phyloP scores from a whole-genome alignment of 2,888 invertebrate species.

The Torymus texanus region DNA sequence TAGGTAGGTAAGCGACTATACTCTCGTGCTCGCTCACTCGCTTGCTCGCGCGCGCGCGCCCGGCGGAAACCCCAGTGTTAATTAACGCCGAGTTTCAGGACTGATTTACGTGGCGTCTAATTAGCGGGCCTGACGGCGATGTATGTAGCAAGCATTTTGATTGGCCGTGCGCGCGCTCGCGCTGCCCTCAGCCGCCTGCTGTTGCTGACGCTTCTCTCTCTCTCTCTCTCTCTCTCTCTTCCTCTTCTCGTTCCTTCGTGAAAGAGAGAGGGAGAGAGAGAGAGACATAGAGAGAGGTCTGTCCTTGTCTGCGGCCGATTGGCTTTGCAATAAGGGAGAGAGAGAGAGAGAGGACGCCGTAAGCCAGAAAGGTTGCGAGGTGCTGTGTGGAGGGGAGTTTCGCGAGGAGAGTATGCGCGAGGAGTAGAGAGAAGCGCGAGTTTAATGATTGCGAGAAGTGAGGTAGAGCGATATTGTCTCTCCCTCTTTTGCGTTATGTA shows the following conservation, averaged over 20 bases:
- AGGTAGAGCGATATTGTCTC: too few species aligned
- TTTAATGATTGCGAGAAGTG: constrained; percentile 21
- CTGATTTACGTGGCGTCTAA: constrained; percentile 75
- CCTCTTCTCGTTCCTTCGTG: background rate
- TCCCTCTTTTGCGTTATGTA: background rate
- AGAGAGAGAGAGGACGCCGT: too few species aligned
- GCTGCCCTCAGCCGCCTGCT: constrained; percentile 23
- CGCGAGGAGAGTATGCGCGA: background rate
- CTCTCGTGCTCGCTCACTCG: background rate
- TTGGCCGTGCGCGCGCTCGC: constrained; percentile 69
- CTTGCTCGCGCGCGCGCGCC: constrained; percentile 9
- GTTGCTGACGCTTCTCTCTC: constrained; percentile 12
- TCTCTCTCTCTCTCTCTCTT: constrained; percentile 24
- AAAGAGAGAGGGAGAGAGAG: too few species aligned
- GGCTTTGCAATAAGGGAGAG: constrained; percentile 22
- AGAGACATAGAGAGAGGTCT: too few species aligned
- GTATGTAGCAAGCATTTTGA: constrained; percentile 74
- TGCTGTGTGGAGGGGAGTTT: background rate
- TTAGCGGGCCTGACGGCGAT: constrained; percentile 74
- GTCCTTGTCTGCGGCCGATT: constrained; percentile 19
- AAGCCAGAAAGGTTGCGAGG: too few species aligned
- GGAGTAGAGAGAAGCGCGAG: background rate
- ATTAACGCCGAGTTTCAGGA: constrained; percentile 75
- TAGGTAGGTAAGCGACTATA: constrained; percentile 48
- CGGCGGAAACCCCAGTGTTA: constrained; percentile 73